Base-by-base conservation (phyloP, 1,140 invertebrate species). In the Brachionus manjavacas region DNA sequence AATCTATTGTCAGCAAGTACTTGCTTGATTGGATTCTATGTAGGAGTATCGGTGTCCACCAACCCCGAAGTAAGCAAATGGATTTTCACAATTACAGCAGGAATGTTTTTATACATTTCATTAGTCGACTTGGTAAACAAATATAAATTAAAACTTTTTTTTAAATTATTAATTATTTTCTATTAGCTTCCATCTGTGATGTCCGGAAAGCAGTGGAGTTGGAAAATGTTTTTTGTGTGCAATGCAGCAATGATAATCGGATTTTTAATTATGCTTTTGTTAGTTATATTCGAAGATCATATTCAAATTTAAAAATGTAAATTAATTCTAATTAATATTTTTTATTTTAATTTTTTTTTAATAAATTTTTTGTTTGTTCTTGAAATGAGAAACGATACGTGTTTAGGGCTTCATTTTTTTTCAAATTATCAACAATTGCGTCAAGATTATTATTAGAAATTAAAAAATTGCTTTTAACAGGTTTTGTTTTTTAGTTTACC, bases 1-100 rank as follows among this genome's bases (percentile, higher is more conserved):
- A 84, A 84, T 52, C 92, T 93, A 84, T 87, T 94, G n/a, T 92
- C 92, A 8, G 93, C 93, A 0, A 49, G 23, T 16, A 84, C 84
- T 28, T 72, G 68, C 16, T 12, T 78, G n/a, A 80, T 84, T 12
- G 84, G 84, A 16, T 84, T 84, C 23, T 66, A 76, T 31, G 41
- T 84, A 14, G 84, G 72, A 70, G 28, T 43, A 12, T 35, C 46
- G 20, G 41, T 84, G 4, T 46, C 35, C 6, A 31, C 41, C 23
- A 31, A 70, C 31, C 31, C 28, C n/a, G 39, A 78, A 41, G 31
- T 46, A 4, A 43, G 39, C 39, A n/a, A 43, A 52, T 76, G 84
- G 84, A 84, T 79, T n/a, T 79, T 84, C 41, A 46, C 84, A 3
- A 25, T 79, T 16, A 79, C 84, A 12, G 72, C 72, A 14, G 84